These are phyloP conservation scores for Nemapogon koenigi DNA, from an alignment of 2,888 invertebrate genomes.

Conservation along the genomic window DNA sequence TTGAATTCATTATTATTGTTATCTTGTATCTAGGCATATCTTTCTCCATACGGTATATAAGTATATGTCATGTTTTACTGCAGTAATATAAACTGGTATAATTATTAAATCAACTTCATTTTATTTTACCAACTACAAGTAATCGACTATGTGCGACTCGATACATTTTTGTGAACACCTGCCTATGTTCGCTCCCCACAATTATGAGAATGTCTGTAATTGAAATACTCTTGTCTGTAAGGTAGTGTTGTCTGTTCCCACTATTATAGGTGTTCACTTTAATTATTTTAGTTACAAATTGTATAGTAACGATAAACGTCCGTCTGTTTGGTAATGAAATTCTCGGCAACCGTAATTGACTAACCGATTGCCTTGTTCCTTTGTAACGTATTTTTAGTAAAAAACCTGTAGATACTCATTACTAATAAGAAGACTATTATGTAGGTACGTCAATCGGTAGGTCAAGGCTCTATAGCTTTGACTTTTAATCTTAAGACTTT, in stretches of 20 bases:
- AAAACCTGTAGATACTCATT: slow-evolving; percentile 8
- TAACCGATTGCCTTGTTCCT: slow-evolving; percentile 21
- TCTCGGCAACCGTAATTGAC: slow-evolving; percentile 20
- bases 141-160: slow-evolving; percentile 4
- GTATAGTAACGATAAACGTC: slow-evolving; percentile 21
- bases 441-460: slow-evolving; percentile 7
- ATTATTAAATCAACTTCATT: too few relatives aligned
- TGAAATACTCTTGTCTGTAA: slow-evolving; percentile 1
- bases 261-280: slow-evolving; percentile 16
- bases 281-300: slow-evolving; percentile 28
- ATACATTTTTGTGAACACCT: slow-evolving; percentile 1
- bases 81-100: too few relatives aligned
- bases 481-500: too few relatives aligned
- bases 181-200: slow-evolving; percentile 1
- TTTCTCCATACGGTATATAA: too few relatives aligned
- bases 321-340: slow-evolving; percentile 22
- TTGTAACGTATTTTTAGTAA: slow-evolving; percentile 17
- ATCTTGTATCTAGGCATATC: too few relatives aligned
- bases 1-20: too few relatives aligned
- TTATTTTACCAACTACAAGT: too few relatives aligned
- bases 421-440: background rate
- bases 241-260: background rate
- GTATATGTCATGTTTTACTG: too few relatives aligned
- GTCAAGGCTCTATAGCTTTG: too few relatives aligned
- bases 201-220: slow-evolving; percentile 6